These are phyloP conservation scores for Aphaenogaster ashmeadi DNA, from an alignment of 1,140 invertebrate species.

Conservation along the genomic window DNA sequence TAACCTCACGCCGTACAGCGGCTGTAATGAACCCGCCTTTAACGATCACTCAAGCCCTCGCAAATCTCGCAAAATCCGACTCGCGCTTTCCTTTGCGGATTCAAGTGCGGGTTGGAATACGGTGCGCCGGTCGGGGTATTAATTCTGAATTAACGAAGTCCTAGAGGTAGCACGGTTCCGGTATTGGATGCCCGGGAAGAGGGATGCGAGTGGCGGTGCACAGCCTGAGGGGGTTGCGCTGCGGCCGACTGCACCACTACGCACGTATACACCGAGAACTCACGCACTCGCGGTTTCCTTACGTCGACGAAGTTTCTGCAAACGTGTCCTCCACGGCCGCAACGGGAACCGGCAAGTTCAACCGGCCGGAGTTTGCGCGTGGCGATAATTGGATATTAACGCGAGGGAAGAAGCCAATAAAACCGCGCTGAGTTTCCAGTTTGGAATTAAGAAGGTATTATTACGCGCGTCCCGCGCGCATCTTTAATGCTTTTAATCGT, in stretches of 20 bases:
- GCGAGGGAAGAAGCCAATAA: constrained; percentile 67
- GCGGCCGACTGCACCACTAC: constrained; percentile 27
- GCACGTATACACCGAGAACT: constrained; percentile 55
- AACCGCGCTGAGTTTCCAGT: neutral
- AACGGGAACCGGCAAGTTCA: constrained; percentile 69
- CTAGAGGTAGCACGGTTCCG: neutral
- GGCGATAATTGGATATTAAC: constrained; percentile 83
- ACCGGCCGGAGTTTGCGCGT: constrained; percentile 62
- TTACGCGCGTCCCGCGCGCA: neutral
- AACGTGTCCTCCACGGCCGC: constrained; percentile 75
- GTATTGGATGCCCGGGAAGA: constrained; percentile 9
- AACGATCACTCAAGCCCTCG: constrained; percentile 46
- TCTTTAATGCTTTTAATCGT: constrained; percentile 20
- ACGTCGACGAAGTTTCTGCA: constrained; percentile 80
- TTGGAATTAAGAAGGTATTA: constrained; percentile 11
- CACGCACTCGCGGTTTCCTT: constrained; percentile 62
- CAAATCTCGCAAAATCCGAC: neutral
- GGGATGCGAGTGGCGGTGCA: neutral
- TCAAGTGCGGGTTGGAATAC: constrained; percentile 17
- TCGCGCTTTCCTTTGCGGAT: constrained; percentile 62
- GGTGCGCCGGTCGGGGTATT: constrained; percentile 47
- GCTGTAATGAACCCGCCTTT: constrained; percentile 50
- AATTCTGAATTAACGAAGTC: constrained; percentile 74
- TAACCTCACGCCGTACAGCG: neutral
- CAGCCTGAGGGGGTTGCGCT: constrained; percentile 5